Evolutionary conservation across 2,113 vertebrate species (phyloP), one percentile per base, ranked within the genome.

Genomic region (Apodemus sylvaticus): DNA sequence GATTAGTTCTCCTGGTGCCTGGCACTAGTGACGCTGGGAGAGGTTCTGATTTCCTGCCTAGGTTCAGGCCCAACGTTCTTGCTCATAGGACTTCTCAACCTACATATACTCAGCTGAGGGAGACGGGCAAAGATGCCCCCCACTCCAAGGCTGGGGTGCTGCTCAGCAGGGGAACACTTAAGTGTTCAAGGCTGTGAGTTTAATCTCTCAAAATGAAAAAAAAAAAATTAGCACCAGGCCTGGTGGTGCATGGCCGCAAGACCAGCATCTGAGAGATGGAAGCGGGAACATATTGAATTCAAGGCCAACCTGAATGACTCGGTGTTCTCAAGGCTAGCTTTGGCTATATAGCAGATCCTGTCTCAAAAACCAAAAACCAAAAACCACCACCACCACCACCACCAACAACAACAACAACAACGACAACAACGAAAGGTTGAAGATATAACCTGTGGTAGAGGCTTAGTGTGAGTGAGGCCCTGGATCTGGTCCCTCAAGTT

Each of bases 1-100:
- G 77, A 55, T 96, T 78, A 86, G 89, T 45, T 51, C 13, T 94
- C 48, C 88, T 42, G 24, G 78, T 91, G 76, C 51, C 94, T 95
- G 82, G 60, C n/a, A n/a, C 45, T 91, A 42, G 85, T 88, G 68
- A 96, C 78, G 60, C 68, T 53, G 36, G 86, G 66, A 95, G 82
- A 90, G 48, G 60, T 90, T 93, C 73, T 51, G 45, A 51, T 55
- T 94, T 24, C 73, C 31, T 73, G 9, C 64, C n/a, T 62, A 94
- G 53, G 29, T 34, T 10, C 74, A 29, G 81, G 78, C 16, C 31
- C 86, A 68, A 8, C 10, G 36, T 79, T 45, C 26, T 70, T 19
- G 42, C 0, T 42, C 66, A 3, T 39, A 62, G 14, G 58, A 45
- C 45, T 68, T 91, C 51, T 89, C 73, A 74, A 34, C 7, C 58